Conservation (phyloP, 1,140 invertebrate genomes). For the Euwallacea similis region DNA sequence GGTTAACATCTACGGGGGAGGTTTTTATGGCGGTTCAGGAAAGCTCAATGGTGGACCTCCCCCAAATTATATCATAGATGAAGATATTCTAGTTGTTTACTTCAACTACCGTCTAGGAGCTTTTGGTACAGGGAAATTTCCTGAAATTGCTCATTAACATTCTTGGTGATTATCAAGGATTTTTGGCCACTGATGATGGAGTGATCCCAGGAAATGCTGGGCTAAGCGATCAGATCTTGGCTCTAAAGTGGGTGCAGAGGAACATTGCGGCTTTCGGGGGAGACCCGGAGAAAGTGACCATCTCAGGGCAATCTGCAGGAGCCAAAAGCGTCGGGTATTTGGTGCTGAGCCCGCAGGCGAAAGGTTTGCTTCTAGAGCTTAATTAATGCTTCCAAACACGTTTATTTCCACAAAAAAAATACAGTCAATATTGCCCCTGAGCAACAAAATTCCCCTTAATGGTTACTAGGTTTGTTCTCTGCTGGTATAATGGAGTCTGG, state of each 20-base stretch:
- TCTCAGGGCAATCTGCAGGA: slow-evolving; percentile 57
- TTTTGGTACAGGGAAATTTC: slow-evolving; percentile 14
- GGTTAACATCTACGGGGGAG: slow-evolving; percentile 28
- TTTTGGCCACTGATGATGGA: slow-evolving; percentile 52
- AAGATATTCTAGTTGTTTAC: slow-evolving; percentile 17
- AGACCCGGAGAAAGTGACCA: slow-evolving; percentile 54
- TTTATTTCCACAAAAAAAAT: neutral
- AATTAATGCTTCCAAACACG: neutral
- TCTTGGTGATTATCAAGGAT: slow-evolving; percentile 45
- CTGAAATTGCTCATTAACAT: neutral
- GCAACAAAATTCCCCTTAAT: no score
- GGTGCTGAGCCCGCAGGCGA: slow-evolving; percentile 52
- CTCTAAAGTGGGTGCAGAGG: slow-evolving; percentile 53
- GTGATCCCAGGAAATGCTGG: slow-evolving; percentile 56
- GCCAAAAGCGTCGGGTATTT: slow-evolving; percentile 55
- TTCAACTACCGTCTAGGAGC: slow-evolving; percentile 29
- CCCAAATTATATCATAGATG: slow-evolving; percentile 23
- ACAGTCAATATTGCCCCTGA: no score
- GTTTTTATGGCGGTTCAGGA: slow-evolving; percentile 20
- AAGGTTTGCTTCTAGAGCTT: neutral
- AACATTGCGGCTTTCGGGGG: slow-evolving; percentile 56
- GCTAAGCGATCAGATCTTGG: slow-evolving; percentile 56
- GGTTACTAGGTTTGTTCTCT: slow-evolving; percentile 37
- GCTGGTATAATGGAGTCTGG: slow-evolving; percentile 38
- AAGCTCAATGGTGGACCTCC: neutral